Base-by-base conservation (phyloP, 1,140 invertebrate species). In the Apis florea region DNA sequence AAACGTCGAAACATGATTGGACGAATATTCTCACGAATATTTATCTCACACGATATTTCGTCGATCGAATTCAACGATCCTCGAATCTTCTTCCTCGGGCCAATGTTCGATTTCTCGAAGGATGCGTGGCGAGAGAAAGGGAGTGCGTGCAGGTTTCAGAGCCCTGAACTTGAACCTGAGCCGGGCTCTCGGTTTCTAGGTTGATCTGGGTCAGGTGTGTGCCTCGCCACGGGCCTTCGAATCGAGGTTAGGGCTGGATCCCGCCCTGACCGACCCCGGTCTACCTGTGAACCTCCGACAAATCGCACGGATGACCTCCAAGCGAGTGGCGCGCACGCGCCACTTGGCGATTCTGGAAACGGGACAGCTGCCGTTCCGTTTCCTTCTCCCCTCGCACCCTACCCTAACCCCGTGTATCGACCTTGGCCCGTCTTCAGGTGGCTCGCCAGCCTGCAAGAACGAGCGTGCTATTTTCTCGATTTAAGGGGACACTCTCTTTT, bases 161-260 rank as follows among this genome's bases (percentile, higher is more conserved):
- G 58, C 88, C 88, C 75, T 89, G 88, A 89, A 89, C 88, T 90
- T 90, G 88, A 90, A 90, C 87, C 83, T 78, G 83, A 82, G 82
- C 59, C 53, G 40, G 61, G 24, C 47, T 53, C 69, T 81, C 72
- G 54, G 31, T 77, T 81, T 77, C 73, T 77, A 77, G 80, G 80
- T 82, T 82, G 80, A 82, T 68, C 74, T 74, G 74, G 80, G 80
- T 82, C 80, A 82, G 80, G 74, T 82, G 74, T 82, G 74, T 5
- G n/a, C 58, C 71, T 47, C 79, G 53, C 51, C 56, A 56, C 66
- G 66, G 74, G 64, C 66, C 74, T 77, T 26, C 51, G 80, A 54
- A 77, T 64, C 58, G 74, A 76, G 80, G 80, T 77, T 82, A 82
- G 80, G 73, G 74, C 80, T 77, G 72, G 24, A 56, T 74, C 15